Evolutionary conservation across 2,888 invertebrate species (phyloP).

Genomic region (Ariolimax columbianus): DNA sequence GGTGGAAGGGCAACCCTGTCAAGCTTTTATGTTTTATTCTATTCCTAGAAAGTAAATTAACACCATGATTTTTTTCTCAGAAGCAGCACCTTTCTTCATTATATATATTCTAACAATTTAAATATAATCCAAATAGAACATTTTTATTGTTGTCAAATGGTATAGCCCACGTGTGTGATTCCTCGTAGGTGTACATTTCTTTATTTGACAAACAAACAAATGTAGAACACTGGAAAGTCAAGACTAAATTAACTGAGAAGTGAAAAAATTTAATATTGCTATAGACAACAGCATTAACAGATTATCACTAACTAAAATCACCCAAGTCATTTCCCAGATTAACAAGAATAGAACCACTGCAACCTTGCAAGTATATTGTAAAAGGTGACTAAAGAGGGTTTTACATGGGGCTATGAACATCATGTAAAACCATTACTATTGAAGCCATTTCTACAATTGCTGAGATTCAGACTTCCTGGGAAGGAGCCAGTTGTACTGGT

Average conservation of each 20-base stretch:
- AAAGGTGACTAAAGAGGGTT: no score
- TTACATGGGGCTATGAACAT: no score
- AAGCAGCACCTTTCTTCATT: neutral
- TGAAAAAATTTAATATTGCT: neutral
- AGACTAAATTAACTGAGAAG: neutral
- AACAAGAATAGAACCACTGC: no score
- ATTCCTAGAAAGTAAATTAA: slow-evolving; percentile 9
- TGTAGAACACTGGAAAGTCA: neutral
- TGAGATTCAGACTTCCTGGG: no score
- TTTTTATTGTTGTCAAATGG: neutral
- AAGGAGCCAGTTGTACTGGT: no score
- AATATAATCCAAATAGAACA: neutral
- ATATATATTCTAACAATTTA: neutral
- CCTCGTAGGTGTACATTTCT: neutral
- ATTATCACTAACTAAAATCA: no score
- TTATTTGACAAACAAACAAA: neutral
- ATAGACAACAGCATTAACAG: neutral
- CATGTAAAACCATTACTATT: no score
- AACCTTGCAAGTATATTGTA: no score
- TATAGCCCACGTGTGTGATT: neutral
- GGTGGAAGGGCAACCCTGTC: slow-evolving; percentile 6
- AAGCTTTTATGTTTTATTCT: neutral
- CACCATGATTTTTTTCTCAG: slow-evolving; percentile 8
- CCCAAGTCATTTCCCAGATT: no score
- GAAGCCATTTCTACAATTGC: no score